phyloP scores from a whole-genome alignment of 1,140 invertebrate species.

The Micrasema minimum region DNA sequence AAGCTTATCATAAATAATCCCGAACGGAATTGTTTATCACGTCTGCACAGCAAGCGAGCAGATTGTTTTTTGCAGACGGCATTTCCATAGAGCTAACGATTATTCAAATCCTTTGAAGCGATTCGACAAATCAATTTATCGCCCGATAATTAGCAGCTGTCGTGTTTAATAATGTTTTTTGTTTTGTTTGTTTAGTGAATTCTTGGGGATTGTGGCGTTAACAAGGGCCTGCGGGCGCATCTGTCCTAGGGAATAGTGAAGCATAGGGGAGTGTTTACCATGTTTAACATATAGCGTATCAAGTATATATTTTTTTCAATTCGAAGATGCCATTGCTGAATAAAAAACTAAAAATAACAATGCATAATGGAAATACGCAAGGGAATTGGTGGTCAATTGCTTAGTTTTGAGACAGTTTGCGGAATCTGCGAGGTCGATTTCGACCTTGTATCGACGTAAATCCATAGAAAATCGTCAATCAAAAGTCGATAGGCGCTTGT shows the following conservation, averaged over 20 bases:
- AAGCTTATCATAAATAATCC: slow-evolving; percentile 31
- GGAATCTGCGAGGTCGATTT: background rate
- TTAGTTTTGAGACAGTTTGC: background rate
- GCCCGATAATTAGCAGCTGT: slow-evolving; percentile 32
- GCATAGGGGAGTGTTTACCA: background rate
- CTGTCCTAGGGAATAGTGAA: background rate
- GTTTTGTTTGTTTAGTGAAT: slow-evolving; percentile 20
- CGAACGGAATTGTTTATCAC: slow-evolving; percentile 19
- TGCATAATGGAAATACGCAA: background rate
- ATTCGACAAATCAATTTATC: slow-evolving; percentile 31
- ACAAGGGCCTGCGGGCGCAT: slow-evolving; percentile 2
- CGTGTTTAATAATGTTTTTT: slow-evolving; percentile 23
- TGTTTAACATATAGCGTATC: background rate
- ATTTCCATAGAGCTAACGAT: background rate
- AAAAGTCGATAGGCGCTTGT: too few relatives aligned
- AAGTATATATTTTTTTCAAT: background rate
- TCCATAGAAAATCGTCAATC: too few relatives aligned
- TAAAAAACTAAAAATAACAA: background rate
- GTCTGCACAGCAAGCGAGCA: slow-evolving; percentile 11
- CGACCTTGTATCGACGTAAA: too few relatives aligned
- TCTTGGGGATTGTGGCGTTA: slow-evolving; percentile 4
- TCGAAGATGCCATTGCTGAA: background rate
- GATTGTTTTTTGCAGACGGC: slow-evolving; percentile 10
- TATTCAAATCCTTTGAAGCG: slow-evolving; percentile 17
- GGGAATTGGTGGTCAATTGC: background rate